phyloP scores from a whole-genome alignment of 2,113 vertebrate species.

The Caranx melampygus region DNA sequence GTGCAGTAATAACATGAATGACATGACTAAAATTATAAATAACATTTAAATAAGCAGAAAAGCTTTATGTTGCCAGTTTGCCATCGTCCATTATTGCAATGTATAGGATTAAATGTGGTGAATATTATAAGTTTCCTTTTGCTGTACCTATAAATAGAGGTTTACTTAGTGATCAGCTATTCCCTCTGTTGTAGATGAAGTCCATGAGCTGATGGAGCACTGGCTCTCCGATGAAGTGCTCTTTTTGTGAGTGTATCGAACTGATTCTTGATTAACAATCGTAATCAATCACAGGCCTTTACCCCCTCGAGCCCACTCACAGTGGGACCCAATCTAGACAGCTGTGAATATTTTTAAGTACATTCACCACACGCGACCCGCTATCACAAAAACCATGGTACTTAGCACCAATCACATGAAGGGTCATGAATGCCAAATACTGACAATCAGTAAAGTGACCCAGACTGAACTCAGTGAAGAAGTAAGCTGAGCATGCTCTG shows the following conservation, averaged over 20 bases:
- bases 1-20: not conserved
- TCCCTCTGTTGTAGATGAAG: constrained; percentile 42
- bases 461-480: constrained; percentile 24
- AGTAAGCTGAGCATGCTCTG: constrained; percentile 17
- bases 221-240: constrained; percentile 70
- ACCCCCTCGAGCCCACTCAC: constrained; percentile 66
- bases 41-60: not conserved
- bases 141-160: constrained; percentile 60
- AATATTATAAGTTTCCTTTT: constrained; percentile 31
- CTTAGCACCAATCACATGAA: constrained; percentile 78
- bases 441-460: constrained; percentile 72
- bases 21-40: constrained; percentile 6
- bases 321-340: constrained; percentile 66
- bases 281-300: constrained; percentile 82
- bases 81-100: not conserved
- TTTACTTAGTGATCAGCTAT: constrained; percentile 61
- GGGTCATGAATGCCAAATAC: constrained; percentile 55
- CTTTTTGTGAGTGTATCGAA: constrained; percentile 78
- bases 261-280: constrained; percentile 87
- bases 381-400: constrained; percentile 51
- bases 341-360: constrained; percentile 75
- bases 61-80: not conserved
- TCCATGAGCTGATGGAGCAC: constrained; percentile 68
- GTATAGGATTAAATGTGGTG: not conserved
- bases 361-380: constrained; percentile 60